Conservation (phyloP, 2,888 invertebrate species). For the Neoascia interrupta region DNA sequence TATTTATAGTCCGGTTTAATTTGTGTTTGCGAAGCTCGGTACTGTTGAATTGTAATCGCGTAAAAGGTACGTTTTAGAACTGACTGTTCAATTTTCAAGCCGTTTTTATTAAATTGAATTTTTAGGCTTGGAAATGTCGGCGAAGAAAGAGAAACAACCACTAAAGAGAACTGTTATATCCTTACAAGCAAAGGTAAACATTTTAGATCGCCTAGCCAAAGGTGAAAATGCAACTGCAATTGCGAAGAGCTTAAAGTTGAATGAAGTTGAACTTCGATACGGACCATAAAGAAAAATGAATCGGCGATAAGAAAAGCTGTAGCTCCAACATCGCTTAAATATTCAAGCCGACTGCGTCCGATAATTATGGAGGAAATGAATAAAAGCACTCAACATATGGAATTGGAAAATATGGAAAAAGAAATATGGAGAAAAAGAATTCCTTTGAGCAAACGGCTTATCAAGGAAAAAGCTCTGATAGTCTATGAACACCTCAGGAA, state of each 20-base stretch:
- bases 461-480: slow-evolving; percentile 49
- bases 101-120: slow-evolving; percentile 1
- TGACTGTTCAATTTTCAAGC: background rate
- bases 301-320: slow-evolving; percentile 59
- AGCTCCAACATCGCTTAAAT: slow-evolving; percentile 49
- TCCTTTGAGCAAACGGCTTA: slow-evolving; percentile 61
- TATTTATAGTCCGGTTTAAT: too few relatives aligned
- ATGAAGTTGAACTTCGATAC: slow-evolving; percentile 70
- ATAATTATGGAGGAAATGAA: too few relatives aligned
- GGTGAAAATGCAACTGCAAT: slow-evolving; percentile 60
- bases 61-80: too few relatives aligned
- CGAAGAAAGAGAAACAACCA: slow-evolving; percentile 30
- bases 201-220: slow-evolving; percentile 63
- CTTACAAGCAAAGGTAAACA: slow-evolving; percentile 47
- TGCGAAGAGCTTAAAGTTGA: slow-evolving; percentile 69
- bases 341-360: slow-evolving; percentile 59
- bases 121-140: slow-evolving; percentile 10
- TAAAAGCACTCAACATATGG: slow-evolving; percentile 69
- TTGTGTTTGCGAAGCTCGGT: too few relatives aligned
- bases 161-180: slow-evolving; percentile 49
- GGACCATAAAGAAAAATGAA: slow-evolving; percentile 70
- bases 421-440: slow-evolving; percentile 48
- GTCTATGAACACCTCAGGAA: slow-evolving; percentile 70
- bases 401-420: slow-evolving; percentile 61
- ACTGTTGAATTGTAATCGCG: too few relatives aligned